Base-by-base conservation (phyloP, 2,888 invertebrate species). In the Diogma glabrata region DNA sequence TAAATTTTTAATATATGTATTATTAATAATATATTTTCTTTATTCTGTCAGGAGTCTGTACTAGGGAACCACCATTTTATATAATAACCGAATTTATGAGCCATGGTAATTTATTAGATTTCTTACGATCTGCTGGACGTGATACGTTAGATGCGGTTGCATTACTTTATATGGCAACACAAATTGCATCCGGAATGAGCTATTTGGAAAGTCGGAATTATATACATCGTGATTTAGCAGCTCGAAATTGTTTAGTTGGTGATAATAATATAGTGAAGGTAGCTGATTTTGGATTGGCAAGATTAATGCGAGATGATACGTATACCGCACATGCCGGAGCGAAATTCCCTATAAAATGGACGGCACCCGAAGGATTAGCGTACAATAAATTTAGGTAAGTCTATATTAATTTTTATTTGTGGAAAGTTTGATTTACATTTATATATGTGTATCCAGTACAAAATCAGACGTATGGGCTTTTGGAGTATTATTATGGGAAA, bases 321-420 rank as follows among this genome's bases (percentile, higher is more conserved):
- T 99, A 99, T 72, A 97, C 97, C 24, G 97, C 97, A 38, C 95
- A 96, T 70, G 94, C 94, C 22, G 99, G 95, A 23, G 97, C 99
- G 58, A 99, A 99, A 75, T 99, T 99, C 74, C 99, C 99, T 53
- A 99, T 99, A 66, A 99, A 99, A 73, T 99, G 99, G 99, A 99
- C 99, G 16, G 97, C 99, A 49, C 99, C 99, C 10, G 99, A 99
- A 73, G 99, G 99, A 33, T 75, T 99, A 59, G 99, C 99, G 3
- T 97, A 95, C 72, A 99, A 99, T 72, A 94, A 94, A 65, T 99
- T 99, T 75, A n/a, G n/a, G n/a, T n/a, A n/a, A n/a, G n/a, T n/a
- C n/a, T n/a, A n/a, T n/a, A n/a, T n/a, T n/a, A n/a, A n/a, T n/a
- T n/a, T n/a, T n/a, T n/a, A n/a, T n/a, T n/a, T n/a, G n/a, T n/a